phyloP scores from a whole-genome alignment of 2,113 vertebrate species.

The Elaphurus davidianus region DNA sequence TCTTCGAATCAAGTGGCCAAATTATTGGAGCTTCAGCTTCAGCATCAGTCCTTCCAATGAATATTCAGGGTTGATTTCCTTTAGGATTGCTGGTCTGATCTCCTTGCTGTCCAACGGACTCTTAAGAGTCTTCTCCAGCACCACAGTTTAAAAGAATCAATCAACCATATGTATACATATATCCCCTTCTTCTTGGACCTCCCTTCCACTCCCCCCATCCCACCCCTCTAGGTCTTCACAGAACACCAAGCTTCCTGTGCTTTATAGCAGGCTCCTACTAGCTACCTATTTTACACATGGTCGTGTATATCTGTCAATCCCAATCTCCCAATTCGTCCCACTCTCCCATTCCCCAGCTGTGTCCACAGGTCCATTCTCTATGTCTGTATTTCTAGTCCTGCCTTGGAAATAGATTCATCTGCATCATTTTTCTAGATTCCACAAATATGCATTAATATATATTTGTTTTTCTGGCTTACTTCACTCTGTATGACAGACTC shows the following conservation, averaged over 20 bases:
- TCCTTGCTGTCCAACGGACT: neutral
- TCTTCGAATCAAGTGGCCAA: neutral
- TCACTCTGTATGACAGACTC: neutral
- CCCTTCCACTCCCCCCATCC: neutral
- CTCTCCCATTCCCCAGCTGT: neutral
- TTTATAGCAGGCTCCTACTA: neutral
- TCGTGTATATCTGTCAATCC: neutral
- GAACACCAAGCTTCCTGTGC: neutral
- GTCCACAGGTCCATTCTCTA: neutral
- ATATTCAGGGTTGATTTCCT: neutral
- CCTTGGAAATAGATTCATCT: neutral
- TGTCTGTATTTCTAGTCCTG: neutral
- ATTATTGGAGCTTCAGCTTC: neutral
- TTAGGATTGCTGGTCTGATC: neutral
- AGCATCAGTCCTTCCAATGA: neutral
- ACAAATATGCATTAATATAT: neutral
- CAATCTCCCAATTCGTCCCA: neutral
- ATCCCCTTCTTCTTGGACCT: neutral
- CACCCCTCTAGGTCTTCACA: neutral
- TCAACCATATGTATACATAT: neutral
- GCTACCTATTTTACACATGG: neutral
- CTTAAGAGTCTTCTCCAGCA: neutral
- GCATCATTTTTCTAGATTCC: neutral
- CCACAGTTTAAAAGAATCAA: neutral
- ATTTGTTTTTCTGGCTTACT: neutral